Base-by-base conservation (phyloP, 2,888 invertebrate genomes). In the Xanthia icteritia region DNA sequence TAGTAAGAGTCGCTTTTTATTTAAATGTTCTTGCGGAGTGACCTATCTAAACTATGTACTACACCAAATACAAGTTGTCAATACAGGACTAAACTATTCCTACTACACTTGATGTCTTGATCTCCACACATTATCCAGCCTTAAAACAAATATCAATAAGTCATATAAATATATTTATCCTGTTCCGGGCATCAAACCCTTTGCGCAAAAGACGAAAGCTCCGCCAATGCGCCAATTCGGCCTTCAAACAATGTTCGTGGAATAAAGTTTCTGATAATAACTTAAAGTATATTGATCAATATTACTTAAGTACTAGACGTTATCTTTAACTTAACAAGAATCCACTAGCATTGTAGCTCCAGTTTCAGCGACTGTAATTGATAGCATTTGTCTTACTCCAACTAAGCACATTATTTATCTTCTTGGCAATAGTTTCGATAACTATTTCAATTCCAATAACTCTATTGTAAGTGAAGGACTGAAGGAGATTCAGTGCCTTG, bases 381-480 rank as follows among this genome's bases (percentile, higher is more conserved):
- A 81, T 88, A 83, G 74, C 78, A 79, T 80, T 86, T 78, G 77
- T 82, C 82, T 73, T 84, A 81, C 73, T 79, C 72, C 64, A 85
- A 86, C 87, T 85, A 86, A 85, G 81, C 67, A 80, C 79, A 88
- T 86, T 85, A 88, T 86, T 87, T 88, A 88, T 88, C 79, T 73
- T 88, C 79, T 81, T 76, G 73, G 81, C 76, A 88, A 88, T 86
- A 88, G 88, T 87, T 87, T 83, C 79, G 67, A 80, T 79, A 87
- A 87, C 88, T 88, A 88, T 88, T 87, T 85, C 88, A 88, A 87
- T 86, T 86, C 79, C 81, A 85, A 88, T 86, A 86, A 83, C 72
- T 85, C 85, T 79, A 86, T 87, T 88, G 87, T 86, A 83, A 85
- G 69, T 84, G 76, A 82, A 83, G 79, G 77, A 85, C 69, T 84